Conservation (phyloP, 2,888 invertebrate species). For the Drosophila trichaetosa region DNA sequence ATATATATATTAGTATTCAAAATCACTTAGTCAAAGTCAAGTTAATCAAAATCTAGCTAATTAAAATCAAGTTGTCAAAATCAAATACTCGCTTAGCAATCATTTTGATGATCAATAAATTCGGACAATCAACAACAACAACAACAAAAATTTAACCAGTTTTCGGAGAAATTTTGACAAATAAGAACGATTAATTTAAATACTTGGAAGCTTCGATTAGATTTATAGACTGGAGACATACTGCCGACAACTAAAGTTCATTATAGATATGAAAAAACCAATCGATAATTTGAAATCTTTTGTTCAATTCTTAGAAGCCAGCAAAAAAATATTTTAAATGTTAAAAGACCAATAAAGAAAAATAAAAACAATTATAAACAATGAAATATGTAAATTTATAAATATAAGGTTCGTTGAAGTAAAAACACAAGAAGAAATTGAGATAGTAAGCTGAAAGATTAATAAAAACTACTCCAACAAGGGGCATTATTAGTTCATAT, state of each 20-base stretch:
- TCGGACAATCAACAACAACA: not conserved
- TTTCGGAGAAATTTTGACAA: not conserved
- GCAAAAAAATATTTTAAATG: not conserved
- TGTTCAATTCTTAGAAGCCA: not conserved
- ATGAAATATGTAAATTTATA: not conserved
- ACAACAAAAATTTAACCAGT: not conserved
- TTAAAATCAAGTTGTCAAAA: not conserved
- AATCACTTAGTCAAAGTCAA: not conserved
- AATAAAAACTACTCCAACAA: not conserved
- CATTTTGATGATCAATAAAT: not conserved
- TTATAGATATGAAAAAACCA: not conserved
- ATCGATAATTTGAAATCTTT: not conserved
- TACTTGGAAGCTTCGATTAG: not conserved
- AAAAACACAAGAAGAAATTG: not conserved
- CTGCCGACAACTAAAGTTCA: not conserved
- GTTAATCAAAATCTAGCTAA: not conserved
- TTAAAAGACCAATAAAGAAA: not conserved
- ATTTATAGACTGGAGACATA: not conserved
- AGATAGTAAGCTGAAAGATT: not conserved
- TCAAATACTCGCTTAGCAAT: not conserved
- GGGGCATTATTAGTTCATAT: not conserved
- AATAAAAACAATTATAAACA: not conserved
- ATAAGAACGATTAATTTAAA: not conserved
- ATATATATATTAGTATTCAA: not conserved
- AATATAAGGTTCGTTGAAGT: not conserved